Conservation (phyloP, 2,888 invertebrate genomes). For the Drosophila mulleri region DNA sequence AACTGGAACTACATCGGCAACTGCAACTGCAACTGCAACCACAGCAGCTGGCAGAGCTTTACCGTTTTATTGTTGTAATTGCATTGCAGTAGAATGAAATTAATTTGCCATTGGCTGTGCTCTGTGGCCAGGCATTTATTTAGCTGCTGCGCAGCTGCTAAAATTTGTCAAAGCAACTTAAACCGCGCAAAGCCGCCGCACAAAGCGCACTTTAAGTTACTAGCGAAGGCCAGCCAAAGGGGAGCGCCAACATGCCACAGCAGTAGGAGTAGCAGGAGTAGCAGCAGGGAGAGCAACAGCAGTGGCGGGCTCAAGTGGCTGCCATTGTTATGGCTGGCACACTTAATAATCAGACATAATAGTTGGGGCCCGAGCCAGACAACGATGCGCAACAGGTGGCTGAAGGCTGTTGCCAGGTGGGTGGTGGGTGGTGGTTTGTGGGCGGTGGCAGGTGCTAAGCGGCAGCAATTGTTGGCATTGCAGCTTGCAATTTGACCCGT, state of each 20-base stretch:
- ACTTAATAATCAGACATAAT: constrained; percentile 74
- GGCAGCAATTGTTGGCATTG: constrained; percentile 39
- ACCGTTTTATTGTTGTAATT: constrained; percentile 31
- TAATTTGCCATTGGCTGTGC: constrained; percentile 69
- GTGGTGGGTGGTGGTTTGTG: constrained; percentile 47
- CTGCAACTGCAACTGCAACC: constrained; percentile 19
- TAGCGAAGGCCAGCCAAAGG: constrained; percentile 1
- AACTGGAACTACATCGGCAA: neutral
- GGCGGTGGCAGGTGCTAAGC: constrained; percentile 45
- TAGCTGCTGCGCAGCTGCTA: constrained; percentile 60
- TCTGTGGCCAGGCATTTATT: constrained; percentile 70
- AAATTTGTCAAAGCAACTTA: constrained; percentile 64
- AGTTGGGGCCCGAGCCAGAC: constrained; percentile 53
- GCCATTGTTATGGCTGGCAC: constrained; percentile 62
- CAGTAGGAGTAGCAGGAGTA: constrained; percentile 2
- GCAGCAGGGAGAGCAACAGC: neutral
- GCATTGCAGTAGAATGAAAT: constrained; percentile 59
- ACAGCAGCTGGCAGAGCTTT: constrained; percentile 16
- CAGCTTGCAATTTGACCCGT: constrained; percentile 21
- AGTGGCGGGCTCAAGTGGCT: constrained; percentile 39
- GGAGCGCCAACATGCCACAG: constrained; percentile 20
- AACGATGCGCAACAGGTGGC: constrained; percentile 70
- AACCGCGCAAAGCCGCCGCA: constrained; percentile 41
- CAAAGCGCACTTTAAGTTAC: constrained; percentile 50
- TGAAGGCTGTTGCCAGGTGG: constrained; percentile 47